Percentiles rank a stretch among this genome's conserved stretches.
These are phyloP conservation scores for Phocoena sinus DNA, from an alignment of 2,113 vertebrate species.

Conservation along the genomic window DNA sequence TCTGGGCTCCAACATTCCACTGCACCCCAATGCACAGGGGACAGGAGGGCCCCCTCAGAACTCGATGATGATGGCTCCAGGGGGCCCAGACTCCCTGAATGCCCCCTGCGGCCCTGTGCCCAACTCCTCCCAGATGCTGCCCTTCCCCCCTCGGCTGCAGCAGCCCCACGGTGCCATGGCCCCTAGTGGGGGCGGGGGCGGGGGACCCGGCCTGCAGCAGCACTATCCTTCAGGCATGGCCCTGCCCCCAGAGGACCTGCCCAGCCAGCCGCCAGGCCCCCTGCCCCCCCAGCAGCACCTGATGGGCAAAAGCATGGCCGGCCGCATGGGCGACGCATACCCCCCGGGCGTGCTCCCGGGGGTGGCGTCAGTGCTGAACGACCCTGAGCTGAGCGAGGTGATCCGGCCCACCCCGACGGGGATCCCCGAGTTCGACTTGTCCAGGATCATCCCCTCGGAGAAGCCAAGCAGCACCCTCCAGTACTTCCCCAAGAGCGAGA, in stretches of 20 bases:
- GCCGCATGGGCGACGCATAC: constrained; percentile 82
- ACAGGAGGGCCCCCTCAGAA: constrained; percentile 77
- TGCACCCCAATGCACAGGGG: constrained; percentile 88
- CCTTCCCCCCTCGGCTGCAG: constrained; percentile 85
- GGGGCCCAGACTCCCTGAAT: constrained; percentile 84
- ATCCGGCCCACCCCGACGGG: constrained; percentile 93
- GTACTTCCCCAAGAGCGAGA: constrained; percentile 95
- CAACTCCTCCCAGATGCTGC: constrained; percentile 88
- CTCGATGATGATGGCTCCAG: constrained; percentile 83
- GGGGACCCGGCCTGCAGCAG: constrained; percentile 80
- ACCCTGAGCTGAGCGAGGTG: constrained; percentile 95
- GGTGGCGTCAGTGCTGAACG: constrained; percentile 87
- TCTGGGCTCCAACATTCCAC: constrained; percentile 87
- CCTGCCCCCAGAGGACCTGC: constrained; percentile 85
- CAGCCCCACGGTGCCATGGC: constrained; percentile 81
- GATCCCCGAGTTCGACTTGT: constrained; percentile 97
- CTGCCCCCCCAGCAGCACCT: constrained; percentile 84
- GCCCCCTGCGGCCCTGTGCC: constrained; percentile 82
- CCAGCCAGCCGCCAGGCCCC: constrained; percentile 83
- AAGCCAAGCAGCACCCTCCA: constrained; percentile 98
- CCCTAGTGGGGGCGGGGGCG: constrained; percentile 54
- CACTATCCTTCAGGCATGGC: constrained; percentile 83
- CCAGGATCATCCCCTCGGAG: constrained; percentile 97
- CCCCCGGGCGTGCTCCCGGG: constrained; percentile 77
- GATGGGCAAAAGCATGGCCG: constrained; percentile 87